These are phyloP conservation scores for Plestiodon gilberti DNA, from an alignment of 2,113 vertebrate genomes.

Conservation along the genomic window DNA sequence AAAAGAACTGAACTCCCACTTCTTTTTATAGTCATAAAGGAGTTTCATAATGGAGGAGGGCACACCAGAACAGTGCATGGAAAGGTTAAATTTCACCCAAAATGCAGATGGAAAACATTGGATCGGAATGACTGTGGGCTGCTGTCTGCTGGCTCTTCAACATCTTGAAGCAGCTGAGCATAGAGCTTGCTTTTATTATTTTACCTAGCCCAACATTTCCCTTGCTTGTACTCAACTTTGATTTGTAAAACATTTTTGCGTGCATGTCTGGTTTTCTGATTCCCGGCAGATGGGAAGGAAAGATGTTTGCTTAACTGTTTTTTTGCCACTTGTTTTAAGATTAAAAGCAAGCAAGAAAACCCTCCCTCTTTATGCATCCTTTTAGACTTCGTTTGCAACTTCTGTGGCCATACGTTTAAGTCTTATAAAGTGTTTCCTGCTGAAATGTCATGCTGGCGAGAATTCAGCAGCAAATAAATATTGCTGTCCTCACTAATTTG, in stretches of 20 bases:
- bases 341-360: conserved; percentile 14
- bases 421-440: conserved; percentile 73
- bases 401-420: conserved; percentile 69
- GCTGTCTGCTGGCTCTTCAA: not conserved
- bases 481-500: conserved; percentile 81
- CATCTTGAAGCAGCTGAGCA: not conserved
- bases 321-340: conserved; percentile 29
- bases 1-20: not conserved
- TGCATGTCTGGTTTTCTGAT: not conserved
- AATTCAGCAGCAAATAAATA: conserved; percentile 79
- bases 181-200: not conserved
- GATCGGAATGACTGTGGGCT: not conserved
- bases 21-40: not conserved
- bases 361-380: conserved; percentile 16
- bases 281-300: conserved; percentile 2
- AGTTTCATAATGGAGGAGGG: not conserved
- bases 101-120: not conserved
- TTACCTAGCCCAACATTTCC: not conserved
- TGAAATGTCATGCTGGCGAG: conserved; percentile 74
- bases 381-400: conserved; percentile 60
- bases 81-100: not conserved
- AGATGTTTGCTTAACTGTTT: conserved; percentile 2
- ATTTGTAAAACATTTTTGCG: not conserved
- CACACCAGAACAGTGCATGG: not conserved
- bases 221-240: not conserved